These are phyloP conservation scores for Muscicapa adusta DNA, from an alignment of 2,113 vertebrate species.

Conservation along the genomic window DNA sequence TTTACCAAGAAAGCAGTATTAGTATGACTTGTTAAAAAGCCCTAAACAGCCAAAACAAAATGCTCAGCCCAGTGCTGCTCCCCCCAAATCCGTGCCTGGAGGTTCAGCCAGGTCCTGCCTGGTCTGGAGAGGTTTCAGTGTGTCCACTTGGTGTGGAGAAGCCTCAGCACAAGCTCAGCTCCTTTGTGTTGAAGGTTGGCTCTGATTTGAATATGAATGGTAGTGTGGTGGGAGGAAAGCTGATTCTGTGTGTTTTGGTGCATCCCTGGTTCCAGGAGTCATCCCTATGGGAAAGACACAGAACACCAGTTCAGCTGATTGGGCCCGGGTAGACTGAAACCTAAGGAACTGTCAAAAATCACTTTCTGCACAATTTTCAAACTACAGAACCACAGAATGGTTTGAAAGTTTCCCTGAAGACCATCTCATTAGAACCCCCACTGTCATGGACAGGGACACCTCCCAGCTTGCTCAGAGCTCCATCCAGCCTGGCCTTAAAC, in stretches of 20 bases:
- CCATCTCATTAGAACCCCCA: neutral
- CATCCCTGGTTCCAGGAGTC: neutral
- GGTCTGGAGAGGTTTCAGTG: neutral
- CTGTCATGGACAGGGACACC: neutral
- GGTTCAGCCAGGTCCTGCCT: neutral
- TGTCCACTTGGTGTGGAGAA: fast-evolving
- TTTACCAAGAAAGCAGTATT: slow-evolving; percentile 23
- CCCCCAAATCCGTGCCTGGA: neutral
- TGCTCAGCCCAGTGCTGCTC: fast-evolving
- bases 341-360: neutral
- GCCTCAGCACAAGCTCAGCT: neutral
- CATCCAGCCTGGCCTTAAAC: neutral
- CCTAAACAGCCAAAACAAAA: neutral
- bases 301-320: neutral
- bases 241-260: neutral
- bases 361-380: neutral
- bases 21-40: slow-evolving; percentile 47
- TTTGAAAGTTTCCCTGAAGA: neutral
- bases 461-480: fast-evolving
- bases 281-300: neutral
- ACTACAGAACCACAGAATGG: fast-evolving
- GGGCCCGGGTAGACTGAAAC: fast-evolving
- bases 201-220: neutral
- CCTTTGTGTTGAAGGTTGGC: neutral
- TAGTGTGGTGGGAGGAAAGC: fast-evolving